A percentile compares a stretch with the other conserved stretches of the same genome.
Evolutionary conservation across 2,113 vertebrate species (phyloP).

Genomic region (Lophotis ruficrista): DNA sequence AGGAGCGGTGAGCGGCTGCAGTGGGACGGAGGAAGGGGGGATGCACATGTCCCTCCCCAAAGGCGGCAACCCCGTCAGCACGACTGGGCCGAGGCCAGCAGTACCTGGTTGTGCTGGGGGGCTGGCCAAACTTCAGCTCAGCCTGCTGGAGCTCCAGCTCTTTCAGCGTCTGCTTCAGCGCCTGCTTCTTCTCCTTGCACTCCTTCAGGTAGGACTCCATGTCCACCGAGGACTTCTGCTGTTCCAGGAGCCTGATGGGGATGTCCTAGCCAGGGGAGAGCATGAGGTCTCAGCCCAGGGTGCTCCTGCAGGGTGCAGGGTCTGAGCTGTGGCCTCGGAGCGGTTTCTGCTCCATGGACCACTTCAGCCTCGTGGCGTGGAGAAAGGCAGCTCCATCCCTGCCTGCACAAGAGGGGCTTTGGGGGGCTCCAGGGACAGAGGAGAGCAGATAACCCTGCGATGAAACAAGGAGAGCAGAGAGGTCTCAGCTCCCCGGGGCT

Average conservation of each 20-base stretch:
- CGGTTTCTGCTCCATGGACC: not conserved
- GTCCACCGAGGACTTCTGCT: not conserved
- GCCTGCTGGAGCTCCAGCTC: not conserved
- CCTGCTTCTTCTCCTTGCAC: not conserved
- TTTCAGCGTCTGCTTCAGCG: not conserved
- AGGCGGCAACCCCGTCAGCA: not conserved
- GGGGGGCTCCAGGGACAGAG: not conserved
- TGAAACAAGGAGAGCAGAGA: not conserved
- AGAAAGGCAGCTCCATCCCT: not conserved
- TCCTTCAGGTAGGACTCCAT: not conserved
- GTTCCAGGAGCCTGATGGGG: not conserved
- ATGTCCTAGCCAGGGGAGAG: not conserved
- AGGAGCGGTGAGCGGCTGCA: not conserved
- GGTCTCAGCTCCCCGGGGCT: accelerated
- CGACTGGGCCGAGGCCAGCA: accelerated
- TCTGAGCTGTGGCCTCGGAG: accelerated
- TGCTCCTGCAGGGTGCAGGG: not conserved
- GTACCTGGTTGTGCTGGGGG: not conserved
- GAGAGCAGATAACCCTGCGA: not conserved
- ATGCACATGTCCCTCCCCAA: accelerated
- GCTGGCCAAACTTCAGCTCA: not conserved
- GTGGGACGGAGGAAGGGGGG: not conserved
- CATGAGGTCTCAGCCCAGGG: not conserved
- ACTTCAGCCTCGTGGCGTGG: not conserved
- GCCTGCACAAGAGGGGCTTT: not conserved